Evolutionary conservation across 2,888 invertebrate species (phyloP), one percentile per base, ranked within the genome.

Genomic region (Byasa hedistus): DNA sequence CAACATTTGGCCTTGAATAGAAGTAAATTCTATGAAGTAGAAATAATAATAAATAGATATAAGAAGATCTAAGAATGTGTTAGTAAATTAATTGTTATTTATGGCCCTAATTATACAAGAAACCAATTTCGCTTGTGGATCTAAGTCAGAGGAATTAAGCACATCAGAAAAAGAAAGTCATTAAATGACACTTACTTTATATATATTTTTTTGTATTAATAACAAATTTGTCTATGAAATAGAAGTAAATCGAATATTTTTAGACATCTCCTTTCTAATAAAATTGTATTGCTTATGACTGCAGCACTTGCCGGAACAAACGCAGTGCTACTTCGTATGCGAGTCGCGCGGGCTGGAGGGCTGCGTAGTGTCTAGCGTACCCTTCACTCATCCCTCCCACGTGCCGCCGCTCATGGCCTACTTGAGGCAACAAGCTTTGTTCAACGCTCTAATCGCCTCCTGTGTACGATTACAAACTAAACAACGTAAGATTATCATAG

Each of bases 301-400:
- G 1, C 87, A 97, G 96, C 96, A 95, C 66, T 89, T 99, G 58
- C 97, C 98, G 0, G 98, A 98, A 82, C 98, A 98, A 83, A 95
- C 95, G 67, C 98, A 99, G 82, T 97, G 98, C 80, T 99, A 98
- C 86, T 98, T 97, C 85, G 94, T 98, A 90, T 97, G 97, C 32
- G 96, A 97, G 82, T 95, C 95, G 70, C 94, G 94, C 70, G 94
- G 93, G 36, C 79, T 91, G 85, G 94, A 95, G 70, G 98, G 97
- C 8, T 94, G 96, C 72, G 85, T 96, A 75, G 95, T 97, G 61
- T 92, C 93, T 61, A 95, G 95, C 69, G 95, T 99, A 66, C 98
- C 98, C 0, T 98, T 98, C 89, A 97, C 97, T 0, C 98, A 98
- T 88, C 98, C 98, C 1, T 95, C 96, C 10, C 97, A 98, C 84